Evolutionary conservation across 2,888 invertebrate species (phyloP), one percentile per base, ranked within the genome.

Genomic region (Calliopum simillimum): DNA sequence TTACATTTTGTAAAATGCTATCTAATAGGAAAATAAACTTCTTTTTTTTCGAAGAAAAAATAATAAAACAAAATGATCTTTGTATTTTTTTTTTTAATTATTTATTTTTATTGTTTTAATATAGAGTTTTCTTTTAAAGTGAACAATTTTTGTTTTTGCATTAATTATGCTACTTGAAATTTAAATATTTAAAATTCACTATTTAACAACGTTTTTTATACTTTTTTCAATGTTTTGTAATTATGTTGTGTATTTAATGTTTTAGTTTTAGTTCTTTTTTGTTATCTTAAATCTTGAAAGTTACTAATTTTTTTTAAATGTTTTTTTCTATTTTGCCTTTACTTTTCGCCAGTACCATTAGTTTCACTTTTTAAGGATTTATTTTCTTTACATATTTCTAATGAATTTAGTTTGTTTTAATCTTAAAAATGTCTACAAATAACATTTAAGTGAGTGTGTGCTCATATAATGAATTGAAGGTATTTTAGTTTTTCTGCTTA

Each of bases 401-500:
- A 13, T 53, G 13, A 11, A 21, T 53, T 11, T 19, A 13, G 16
- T 23, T 53, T 53, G 6, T 19, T 12, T 49, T n/a, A 64, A 43
- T 64, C 43, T 53, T 51, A 53, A 64, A 23, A 64, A 64, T 64
- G 41, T 64, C 43, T 53, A 53, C 53, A 53, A 53, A 64, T 64
- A 53, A 64, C 64, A 64, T 41, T 64, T 64, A 43, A 13, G 47
- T 63, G 53, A 43, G 65, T 65, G 65, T 55, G 53, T 64, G 53
- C 33, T 33, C 51, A 64, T 41, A 13, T 51, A 53, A 43, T n/a
- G 43, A 65, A 65, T 65, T 44, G 65, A 65, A 65, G 55, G n/a
- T 65, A 65, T 61, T 61, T 33, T 21, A 51, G 21, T 61, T 61
- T 55, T 41, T 53, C 21, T 65, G 43, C 44, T 63, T 23, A 25